A percentile compares a stretch with the other conserved stretches of the same genome.
phyloP scores from a whole-genome alignment of 1,140 invertebrate species.

The Trichonephila clavata region DNA sequence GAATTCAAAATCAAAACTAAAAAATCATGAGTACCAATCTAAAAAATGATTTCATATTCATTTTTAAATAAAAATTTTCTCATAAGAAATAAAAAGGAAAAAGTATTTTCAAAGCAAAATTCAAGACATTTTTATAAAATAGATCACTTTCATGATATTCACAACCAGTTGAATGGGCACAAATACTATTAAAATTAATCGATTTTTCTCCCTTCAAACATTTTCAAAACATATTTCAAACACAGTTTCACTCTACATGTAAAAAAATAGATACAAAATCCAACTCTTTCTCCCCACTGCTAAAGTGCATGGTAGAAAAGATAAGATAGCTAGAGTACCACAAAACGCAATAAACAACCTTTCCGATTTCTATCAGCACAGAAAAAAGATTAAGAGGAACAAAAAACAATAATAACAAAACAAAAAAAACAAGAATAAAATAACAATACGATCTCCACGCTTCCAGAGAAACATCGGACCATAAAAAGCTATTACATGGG shows the following conservation, averaged over 20 bases:
- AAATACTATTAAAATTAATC: too few species aligned
- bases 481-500: conserved; percentile 18
- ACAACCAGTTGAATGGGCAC: too few species aligned
- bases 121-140: too few species aligned
- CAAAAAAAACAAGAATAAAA: not conserved
- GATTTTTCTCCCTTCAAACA: too few species aligned
- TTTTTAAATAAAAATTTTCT: too few species aligned
- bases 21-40: too few species aligned
- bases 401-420: not conserved
- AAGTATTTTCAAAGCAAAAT: too few species aligned
- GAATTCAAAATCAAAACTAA: too few species aligned
- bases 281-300: not conserved
- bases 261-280: conserved; percentile 17
- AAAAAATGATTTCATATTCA: too few species aligned
- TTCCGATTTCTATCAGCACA: not conserved
- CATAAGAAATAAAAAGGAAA: too few species aligned
- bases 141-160: too few species aligned
- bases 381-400: not conserved
- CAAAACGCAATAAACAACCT: conserved; percentile 2
- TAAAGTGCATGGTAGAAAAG: not conserved
- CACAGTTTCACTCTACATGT: not conserved
- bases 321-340: not conserved
- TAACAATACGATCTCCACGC: not conserved
- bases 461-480: not conserved
- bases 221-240: not conserved